Evolutionary conservation across 2,888 invertebrate genomes (phyloP).

Genomic region (Hemithea aestivaria): DNA sequence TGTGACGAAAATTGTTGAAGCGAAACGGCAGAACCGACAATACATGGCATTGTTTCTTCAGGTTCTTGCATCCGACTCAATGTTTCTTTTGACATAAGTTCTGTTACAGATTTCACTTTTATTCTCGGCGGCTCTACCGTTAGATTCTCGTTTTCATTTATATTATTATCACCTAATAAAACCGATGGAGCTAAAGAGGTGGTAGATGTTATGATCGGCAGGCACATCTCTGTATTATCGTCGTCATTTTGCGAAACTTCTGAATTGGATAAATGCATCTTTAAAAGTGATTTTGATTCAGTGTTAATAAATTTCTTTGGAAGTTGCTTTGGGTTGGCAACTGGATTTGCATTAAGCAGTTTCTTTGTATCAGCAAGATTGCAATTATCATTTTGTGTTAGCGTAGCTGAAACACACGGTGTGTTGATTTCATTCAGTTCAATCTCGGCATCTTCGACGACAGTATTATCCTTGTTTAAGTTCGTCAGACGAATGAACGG

Average conservation of each 20-base stretch:
- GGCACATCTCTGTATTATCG: conserved; percentile 15
- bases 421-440: neutral
- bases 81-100: conserved; percentile 52
- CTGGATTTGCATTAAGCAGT: conserved; percentile 48
- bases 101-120: conserved; percentile 63
- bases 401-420: too few relatives aligned
- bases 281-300: conserved; percentile 7
- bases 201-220: conserved; percentile 60
- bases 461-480: neutral
- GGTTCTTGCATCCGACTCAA: conserved; percentile 29
- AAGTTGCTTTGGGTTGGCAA: conserved; percentile 62
- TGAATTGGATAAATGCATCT: conserved; percentile 6
- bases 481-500: neutral
- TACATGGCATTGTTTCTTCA: conserved; percentile 6
- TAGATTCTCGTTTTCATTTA: conserved; percentile 1
- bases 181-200: conserved; percentile 44
- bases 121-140: conserved; percentile 44
- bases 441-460: neutral
- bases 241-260: conserved; percentile 17
- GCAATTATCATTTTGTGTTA: neutral
- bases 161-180: neutral
- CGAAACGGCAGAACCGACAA: conserved; percentile 1
- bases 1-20: conserved; percentile 3
- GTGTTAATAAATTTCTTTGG: conserved; percentile 38
- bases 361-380: conserved; percentile 22